phyloP scores from a whole-genome alignment of 2,113 vertebrate genomes.

The Brienomyrus longianalis region DNA sequence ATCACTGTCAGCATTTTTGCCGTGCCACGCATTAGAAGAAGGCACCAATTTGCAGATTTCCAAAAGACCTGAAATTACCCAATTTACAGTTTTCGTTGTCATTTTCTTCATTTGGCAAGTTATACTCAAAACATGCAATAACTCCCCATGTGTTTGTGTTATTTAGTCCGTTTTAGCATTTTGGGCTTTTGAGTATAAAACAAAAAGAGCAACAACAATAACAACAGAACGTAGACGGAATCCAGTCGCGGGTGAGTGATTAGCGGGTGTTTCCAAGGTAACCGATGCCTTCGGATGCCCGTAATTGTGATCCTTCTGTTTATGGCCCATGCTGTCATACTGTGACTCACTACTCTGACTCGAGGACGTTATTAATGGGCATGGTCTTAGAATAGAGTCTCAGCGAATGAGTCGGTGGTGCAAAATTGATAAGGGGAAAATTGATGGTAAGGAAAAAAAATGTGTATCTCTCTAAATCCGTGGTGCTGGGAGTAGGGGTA shows the following conservation, averaged over 20 bases:
- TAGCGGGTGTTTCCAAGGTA: neutral
- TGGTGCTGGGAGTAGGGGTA: neutral
- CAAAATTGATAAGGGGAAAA: neutral
- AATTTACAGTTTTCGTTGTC: neutral
- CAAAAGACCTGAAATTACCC: neutral
- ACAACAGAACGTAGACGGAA: neutral
- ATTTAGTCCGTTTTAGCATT: neutral
- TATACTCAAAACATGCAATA: neutral
- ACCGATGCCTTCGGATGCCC: neutral
- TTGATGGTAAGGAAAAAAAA: neutral
- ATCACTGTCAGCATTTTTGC: neutral
- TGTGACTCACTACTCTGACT: slow-evolving; percentile 1
- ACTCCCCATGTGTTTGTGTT: neutral
- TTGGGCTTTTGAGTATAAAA: neutral
- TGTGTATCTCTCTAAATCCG: neutral
- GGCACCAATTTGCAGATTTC: neutral
- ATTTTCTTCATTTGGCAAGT: neutral
- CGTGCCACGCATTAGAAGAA: neutral
- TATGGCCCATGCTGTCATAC: neutral
- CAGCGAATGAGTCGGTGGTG: neutral
- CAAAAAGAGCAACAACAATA: neutral
- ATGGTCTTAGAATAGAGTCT: slow-evolving; percentile 11
- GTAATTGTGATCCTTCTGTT: neutral
- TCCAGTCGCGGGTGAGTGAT: neutral
- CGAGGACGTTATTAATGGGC: neutral